A percentile compares a stretch with the other conserved stretches of the same genome.
Evolutionary conservation across 2,888 invertebrate species (phyloP).

Genomic region (Nipponacmea schrenckii): DNA sequence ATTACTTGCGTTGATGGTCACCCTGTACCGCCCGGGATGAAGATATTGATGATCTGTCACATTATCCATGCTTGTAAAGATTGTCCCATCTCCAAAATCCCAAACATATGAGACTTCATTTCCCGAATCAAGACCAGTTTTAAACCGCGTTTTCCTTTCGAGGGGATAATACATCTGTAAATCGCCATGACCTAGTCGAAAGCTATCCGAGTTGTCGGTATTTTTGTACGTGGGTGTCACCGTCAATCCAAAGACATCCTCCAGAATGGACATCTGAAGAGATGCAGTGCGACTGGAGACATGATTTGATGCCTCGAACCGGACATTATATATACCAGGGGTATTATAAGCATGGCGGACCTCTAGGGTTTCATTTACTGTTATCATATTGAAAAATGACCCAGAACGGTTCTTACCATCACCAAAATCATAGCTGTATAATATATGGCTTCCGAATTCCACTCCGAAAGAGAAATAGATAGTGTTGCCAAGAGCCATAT

Average conservation of each 20-base stretch:
- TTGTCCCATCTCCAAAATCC: slow-evolving; percentile 38
- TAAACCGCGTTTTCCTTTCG: slow-evolving; percentile 38
- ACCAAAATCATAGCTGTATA: slow-evolving; percentile 35
- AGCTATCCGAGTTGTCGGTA: slow-evolving; percentile 32
- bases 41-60: slow-evolving; percentile 26
- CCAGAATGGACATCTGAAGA: slow-evolving; percentile 34
- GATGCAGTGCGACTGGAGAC: slow-evolving; percentile 25
- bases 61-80: slow-evolving; percentile 15
- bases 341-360: slow-evolving; percentile 31
- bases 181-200: slow-evolving; percentile 42
- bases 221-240: slow-evolving; percentile 34
- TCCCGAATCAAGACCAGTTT: slow-evolving; percentile 31
- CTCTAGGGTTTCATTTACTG: slow-evolving; percentile 23
- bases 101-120: slow-evolving; percentile 38
- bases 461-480: slow-evolving; percentile 32
- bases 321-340: slow-evolving; percentile 34
- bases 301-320: slow-evolving; percentile 33
- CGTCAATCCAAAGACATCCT: slow-evolving; percentile 38
- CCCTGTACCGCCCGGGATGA: slow-evolving; percentile 26
- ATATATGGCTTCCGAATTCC: slow-evolving; percentile 33
- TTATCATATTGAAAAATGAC: slow-evolving; percentile 16
- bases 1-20: slow-evolving; percentile 41
- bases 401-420: slow-evolving; percentile 28
- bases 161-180: slow-evolving; percentile 36
- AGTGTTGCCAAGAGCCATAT: slow-evolving; percentile 28